Evolutionary conservation across 2,888 invertebrate species (phyloP), one percentile per base, ranked within the genome.

Genomic region (Argynnis bischoffii): DNA sequence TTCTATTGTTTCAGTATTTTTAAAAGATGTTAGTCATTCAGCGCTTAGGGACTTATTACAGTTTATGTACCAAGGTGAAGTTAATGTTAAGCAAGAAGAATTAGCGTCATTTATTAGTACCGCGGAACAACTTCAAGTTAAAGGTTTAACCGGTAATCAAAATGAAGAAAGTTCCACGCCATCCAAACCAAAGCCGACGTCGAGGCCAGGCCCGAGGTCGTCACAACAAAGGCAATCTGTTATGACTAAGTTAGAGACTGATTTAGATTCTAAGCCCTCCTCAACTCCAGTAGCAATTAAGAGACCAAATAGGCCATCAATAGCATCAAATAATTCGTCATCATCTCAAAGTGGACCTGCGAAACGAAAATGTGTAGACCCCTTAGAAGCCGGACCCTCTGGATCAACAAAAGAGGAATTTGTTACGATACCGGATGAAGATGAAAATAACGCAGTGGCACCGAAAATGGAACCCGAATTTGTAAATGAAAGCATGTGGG

Each of bases 51-150:
- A 95, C 89, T 93, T 95, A 84, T 93, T 95, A 88, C 95, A 95
- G 84, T 95, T 95, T 89, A 95, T 95, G 95, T 95, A 95, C 81
- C 95, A 95, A 87, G 95, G 95, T 74, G 95, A 95, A 89, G 95
- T 95, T 80, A 95, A 95, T 93, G 95, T 95, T 80, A 94, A 95
- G 86, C 95, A 95, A 89, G 95, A 95, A 88, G 95, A 95, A 73
- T 93, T 95, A 87, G 94, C 95, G 79, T 94, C 95, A 78, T 95
- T 95, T 91, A 94, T 95, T 84, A 95, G 95, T 90, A 95, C 95
- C 82, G 95, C 95, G 84, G 95, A 95, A 92, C 95, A 95, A 80
- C 92, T 95, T 84, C 95, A 95, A 93, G 95, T 95, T 74, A 95
- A 95, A 92, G 95, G 95, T 88, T 88, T 95, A 84, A 95, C 95